These are phyloP conservation scores for Orthonevra nobilis DNA, from an alignment of 2,888 invertebrate species.

Conservation along the genomic window DNA sequence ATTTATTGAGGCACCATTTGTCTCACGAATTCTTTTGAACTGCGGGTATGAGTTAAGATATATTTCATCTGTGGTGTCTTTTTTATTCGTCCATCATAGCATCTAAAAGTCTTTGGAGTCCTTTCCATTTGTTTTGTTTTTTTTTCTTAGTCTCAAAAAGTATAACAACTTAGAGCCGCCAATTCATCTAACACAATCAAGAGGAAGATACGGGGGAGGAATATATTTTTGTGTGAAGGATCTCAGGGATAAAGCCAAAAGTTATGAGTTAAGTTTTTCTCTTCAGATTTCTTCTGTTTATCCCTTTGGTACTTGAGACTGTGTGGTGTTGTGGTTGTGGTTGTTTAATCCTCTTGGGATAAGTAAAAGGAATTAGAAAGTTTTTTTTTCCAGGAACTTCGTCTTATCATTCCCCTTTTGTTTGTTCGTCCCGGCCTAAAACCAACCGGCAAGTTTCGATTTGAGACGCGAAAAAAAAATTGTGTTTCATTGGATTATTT, in stretches of 20 bases:
- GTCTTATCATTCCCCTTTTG: conserved; percentile 13
- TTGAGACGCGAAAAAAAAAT: background rate
- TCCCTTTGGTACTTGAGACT: background rate
- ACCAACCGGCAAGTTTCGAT: conserved; percentile 15
- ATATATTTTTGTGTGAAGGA: conserved; percentile 37
- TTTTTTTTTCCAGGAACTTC: conserved; percentile 26
- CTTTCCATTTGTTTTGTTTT: no score
- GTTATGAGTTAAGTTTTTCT: conserved; percentile 58
- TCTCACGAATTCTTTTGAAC: no score
- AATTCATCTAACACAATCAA: conserved; percentile 24
- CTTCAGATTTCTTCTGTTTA: conserved; percentile 2
- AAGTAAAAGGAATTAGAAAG: conserved; percentile 61
- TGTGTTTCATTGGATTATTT: conserved; percentile 9
- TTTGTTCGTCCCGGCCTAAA: conserved; percentile 4
- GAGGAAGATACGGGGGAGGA: background rate
- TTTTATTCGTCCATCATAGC: no score
- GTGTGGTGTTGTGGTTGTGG: conserved; percentile 3
- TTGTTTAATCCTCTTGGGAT: conserved; percentile 42
- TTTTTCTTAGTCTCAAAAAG: no score
- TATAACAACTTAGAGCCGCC: conserved; percentile 37
- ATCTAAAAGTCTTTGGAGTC: no score
- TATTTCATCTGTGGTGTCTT: no score
- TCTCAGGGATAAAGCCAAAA: conserved; percentile 51
- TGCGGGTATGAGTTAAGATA: no score
- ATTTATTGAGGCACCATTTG: no score